These are phyloP conservation scores for Festucalex cinctus DNA, from an alignment of 2,113 vertebrate genomes.

Conservation along the genomic window DNA sequence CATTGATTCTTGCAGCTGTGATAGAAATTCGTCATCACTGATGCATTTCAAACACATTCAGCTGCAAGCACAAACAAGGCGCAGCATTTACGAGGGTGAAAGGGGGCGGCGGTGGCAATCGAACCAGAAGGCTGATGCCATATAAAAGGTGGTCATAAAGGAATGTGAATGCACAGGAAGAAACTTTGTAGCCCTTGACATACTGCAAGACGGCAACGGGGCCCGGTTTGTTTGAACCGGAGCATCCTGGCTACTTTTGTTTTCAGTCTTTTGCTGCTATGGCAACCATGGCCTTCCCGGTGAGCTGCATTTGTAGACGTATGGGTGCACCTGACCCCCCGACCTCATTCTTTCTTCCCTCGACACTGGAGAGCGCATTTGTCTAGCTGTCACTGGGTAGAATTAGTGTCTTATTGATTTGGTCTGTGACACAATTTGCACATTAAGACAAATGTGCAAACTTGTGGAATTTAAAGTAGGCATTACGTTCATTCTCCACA, in stretches of 20 bases:
- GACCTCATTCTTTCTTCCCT: not conserved
- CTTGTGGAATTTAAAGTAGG: not conserved
- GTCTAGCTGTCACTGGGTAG: not conserved
- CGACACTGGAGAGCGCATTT: not conserved
- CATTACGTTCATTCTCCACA: not conserved
- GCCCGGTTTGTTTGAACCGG: not conserved
- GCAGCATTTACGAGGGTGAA: not conserved
- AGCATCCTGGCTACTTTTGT: not conserved
- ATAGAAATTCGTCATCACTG: conserved; percentile 40
- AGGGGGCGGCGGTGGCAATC: not conserved
- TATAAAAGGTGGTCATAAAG: not conserved
- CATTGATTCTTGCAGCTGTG: conserved; percentile 54
- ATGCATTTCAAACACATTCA: conserved; percentile 38
- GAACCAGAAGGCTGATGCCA: too few species aligned
- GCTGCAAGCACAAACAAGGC: conserved; percentile 39
- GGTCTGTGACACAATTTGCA: not conserved
- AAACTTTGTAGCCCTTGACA: not conserved
- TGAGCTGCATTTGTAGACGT: not conserved
- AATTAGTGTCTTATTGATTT: not conserved
- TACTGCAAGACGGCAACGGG: not conserved
- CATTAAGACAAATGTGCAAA: not conserved
- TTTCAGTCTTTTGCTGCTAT: not conserved
- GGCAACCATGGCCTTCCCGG: not conserved
- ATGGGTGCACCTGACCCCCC: not conserved
- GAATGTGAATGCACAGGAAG: not conserved